Conservation (phyloP, 2,797 vertebrate species). For the Chaenodraco wilsoni region DNA sequence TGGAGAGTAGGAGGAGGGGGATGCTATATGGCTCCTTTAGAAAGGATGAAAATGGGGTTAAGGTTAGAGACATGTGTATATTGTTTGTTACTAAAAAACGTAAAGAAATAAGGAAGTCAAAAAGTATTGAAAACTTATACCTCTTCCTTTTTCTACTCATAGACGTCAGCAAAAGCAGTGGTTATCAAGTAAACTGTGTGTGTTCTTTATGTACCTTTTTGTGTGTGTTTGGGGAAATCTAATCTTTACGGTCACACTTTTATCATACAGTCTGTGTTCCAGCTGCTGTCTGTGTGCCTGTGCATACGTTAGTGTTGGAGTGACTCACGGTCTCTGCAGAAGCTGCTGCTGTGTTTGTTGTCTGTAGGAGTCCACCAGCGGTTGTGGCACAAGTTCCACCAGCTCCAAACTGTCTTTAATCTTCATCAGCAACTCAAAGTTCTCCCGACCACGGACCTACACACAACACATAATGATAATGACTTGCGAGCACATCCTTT, state of each 20-base stretch:
- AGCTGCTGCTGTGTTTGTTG: slow-evolving; percentile 97
- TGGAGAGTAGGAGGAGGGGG: slow-evolving; percentile 88
- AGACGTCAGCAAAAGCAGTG: not conserved
- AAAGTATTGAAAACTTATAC: not conserved
- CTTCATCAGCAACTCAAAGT: slow-evolving; percentile 98
- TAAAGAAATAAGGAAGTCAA: too few species aligned
- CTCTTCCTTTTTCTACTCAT: not conserved
- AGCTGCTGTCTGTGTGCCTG: not conserved
- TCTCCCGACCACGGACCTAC: slow-evolving; percentile 95
- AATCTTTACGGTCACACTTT: not conserved
- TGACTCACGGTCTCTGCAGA: slow-evolving; percentile 93
- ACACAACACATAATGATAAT: slow-evolving; percentile 38
- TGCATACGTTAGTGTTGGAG: slow-evolving; percentile 17
- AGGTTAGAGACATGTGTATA: slow-evolving; percentile 21
- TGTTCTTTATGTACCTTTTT: not conserved
- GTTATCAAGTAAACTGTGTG: not conserved
- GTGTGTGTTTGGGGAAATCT: slow-evolving; percentile 7
- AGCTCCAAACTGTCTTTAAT: slow-evolving; percentile 98
- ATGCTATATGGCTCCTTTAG: slow-evolving; percentile 87
- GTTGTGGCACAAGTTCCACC: slow-evolving; percentile 95
- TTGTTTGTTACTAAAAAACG: not conserved
- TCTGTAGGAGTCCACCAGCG: slow-evolving; percentile 94
- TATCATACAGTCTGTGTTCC: not conserved
- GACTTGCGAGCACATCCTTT: not conserved
- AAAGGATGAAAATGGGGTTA: slow-evolving; percentile 18